Base-by-base conservation (phyloP, 2,888 invertebrate species). In the Latrodectus elegans region DNA sequence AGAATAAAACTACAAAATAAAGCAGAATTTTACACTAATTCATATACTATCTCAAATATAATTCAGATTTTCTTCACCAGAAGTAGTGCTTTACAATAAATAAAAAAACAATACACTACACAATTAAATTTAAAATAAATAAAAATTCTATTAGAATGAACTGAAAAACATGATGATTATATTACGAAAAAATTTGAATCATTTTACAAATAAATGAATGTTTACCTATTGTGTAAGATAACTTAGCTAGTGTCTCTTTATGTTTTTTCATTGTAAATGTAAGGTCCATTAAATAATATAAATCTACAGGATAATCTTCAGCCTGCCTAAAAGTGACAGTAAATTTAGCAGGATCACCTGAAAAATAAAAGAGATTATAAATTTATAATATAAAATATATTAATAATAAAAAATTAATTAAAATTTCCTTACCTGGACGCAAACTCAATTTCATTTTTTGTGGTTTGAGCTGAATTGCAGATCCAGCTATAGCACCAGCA, bases 261-360 rank as follows among this genome's bases (percentile, higher is more conserved):
- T 99, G 99, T 92, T 99, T 99, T 92, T 96, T 95, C 99, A 99
- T 99, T 81, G 99, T 99, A 92, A 97, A 96, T 91, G 98, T 99
- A 91, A 99, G 94, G 93, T 99, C 99, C 99, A 99, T 99, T 91
- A 99, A 95, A 92, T 99, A 99, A 93, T 99, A 99, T 26, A 99
- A 94, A 93, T 99, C 99, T 4, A 99, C 97, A 0, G 99, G 99
- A 92, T 99, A 99, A 92, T 99, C 98, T 92, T 95, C 94, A 14
- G 97, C 96, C 75, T 96, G 95, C 79, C 95, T 93, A 91, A 95
- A 96, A 14, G 93, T 93, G 91, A 97, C 95, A 10, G 94, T 92
- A 91, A 97, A 93, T 90, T 94, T 94, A 91, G 96, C 94, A 90
- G 95, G 95, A 94, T 96, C 95, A 91, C 96, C 97, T 97, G 67